Conservation (phyloP, 2,797 vertebrate species). For the Paguma larvata region DNA sequence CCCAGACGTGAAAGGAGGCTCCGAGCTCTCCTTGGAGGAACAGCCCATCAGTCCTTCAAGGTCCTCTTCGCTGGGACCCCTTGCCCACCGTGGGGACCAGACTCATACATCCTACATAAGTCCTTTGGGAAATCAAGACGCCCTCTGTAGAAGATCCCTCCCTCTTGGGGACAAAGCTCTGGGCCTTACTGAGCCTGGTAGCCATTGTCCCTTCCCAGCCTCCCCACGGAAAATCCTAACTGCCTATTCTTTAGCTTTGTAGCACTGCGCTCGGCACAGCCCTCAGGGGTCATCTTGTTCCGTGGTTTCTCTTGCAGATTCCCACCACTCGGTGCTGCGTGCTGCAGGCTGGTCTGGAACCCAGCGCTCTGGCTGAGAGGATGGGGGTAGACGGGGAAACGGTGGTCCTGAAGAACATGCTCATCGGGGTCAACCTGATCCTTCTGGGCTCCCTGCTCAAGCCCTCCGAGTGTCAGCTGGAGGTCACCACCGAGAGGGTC, state of each 20-base stretch:
- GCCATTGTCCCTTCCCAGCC: not conserved
- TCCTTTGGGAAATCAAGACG: not conserved
- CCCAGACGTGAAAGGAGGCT: not conserved
- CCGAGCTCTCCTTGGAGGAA: not conserved
- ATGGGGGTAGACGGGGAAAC: conserved; percentile 89
- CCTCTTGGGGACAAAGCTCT: not conserved
- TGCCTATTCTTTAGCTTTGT: not conserved
- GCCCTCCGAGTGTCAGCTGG: conserved; percentile 89
- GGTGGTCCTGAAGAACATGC: conserved; percentile 86
- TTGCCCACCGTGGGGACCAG: too few relatives aligned
- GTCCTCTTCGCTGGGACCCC: not conserved
- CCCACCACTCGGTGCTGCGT: not conserved
- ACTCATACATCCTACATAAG: not conserved
- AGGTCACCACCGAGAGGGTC: conserved; percentile 90
- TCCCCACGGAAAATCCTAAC: not conserved
- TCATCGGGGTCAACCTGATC: conserved; percentile 89
- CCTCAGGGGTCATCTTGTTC: conserved; percentile 22
- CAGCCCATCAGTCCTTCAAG: accelerated
- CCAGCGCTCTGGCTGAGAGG: conserved; percentile 70
- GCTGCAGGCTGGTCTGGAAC: conserved; percentile 74
- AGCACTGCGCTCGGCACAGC: accelerated
- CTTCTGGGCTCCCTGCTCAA: conserved; percentile 86
- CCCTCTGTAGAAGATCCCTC: not conserved
- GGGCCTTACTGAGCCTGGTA: not conserved
- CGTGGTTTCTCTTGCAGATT: conserved; percentile 79